Percentiles rank a stretch among this genome's conserved stretches.
phyloP scores from a whole-genome alignment of 2,888 invertebrate genomes.

The Microdon myrmicae region DNA sequence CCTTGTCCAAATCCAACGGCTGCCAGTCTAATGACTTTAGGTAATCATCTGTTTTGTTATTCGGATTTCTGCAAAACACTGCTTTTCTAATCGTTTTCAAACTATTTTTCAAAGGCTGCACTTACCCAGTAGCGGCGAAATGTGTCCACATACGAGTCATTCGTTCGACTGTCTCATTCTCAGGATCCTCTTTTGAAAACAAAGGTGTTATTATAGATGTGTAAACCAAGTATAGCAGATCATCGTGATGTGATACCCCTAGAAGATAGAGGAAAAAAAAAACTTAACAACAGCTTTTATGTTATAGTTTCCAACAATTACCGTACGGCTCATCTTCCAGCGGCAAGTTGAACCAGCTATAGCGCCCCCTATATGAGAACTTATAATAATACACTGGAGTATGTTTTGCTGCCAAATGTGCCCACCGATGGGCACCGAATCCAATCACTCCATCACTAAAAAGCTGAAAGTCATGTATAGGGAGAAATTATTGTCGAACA shows the following conservation, averaged over 20 bases:
- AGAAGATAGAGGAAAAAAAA: conserved; percentile 19
- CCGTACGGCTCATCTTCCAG: conserved; percentile 68
- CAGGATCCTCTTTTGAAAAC: conserved; percentile 63
- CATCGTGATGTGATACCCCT: conserved; percentile 68
- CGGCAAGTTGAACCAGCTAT: conserved; percentile 69
- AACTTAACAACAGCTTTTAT: not conserved
- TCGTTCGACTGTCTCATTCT: conserved; percentile 65
- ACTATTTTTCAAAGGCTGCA: not conserved
- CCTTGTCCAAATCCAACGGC: conserved; percentile 50
- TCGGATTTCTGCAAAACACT: conserved; percentile 60
- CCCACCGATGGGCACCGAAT: conserved; percentile 71
- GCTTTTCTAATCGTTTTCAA: not conserved
- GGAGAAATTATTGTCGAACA: not conserved
- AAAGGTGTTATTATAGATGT: conserved; percentile 60
- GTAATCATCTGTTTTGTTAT: conserved; percentile 58
- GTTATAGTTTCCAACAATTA: conserved; percentile 54
- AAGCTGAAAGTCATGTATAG: conserved; percentile 55
- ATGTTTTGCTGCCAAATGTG: conserved; percentile 69
- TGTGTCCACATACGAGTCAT: conserved; percentile 66
- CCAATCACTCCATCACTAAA: conserved; percentile 71
- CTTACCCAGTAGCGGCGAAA: conserved; percentile 63
- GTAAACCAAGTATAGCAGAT: conserved; percentile 66
- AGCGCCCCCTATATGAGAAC: conserved; percentile 72
- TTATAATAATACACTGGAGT: conserved; percentile 72
- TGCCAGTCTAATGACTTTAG: conserved; percentile 57